Conservation (phyloP, 37 sponge, comb jelly and placozoan genomes). For the Eunapius fragilis region DNA sequence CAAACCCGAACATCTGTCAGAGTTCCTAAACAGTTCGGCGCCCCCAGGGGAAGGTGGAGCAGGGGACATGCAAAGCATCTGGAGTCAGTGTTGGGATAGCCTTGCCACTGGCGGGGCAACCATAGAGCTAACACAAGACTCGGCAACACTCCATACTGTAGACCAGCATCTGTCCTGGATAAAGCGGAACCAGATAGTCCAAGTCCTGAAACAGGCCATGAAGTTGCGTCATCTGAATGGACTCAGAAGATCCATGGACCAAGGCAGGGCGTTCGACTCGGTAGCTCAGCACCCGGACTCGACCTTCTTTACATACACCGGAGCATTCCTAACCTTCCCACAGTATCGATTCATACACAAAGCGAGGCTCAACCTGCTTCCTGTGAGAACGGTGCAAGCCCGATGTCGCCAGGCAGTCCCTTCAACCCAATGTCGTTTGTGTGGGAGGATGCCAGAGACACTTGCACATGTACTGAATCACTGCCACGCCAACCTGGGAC, state of each 20-base stretch:
- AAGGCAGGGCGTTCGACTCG: conserved; percentile 16
- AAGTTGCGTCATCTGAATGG: too few relatives aligned
- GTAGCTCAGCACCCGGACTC: neutral
- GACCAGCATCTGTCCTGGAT: neutral
- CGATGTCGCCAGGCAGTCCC: neutral
- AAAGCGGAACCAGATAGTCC: neutral
- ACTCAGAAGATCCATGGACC: conserved; percentile 1
- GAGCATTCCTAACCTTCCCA: conserved; percentile 16
- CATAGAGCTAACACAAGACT: neutral
- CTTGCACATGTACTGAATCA: conserved; percentile 17
- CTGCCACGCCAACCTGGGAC: neutral
- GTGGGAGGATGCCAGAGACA: neutral
- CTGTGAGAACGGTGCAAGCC: conserved; percentile 10
- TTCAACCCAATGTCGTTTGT: neutral
- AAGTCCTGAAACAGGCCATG: neutral
- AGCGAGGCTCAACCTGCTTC: conserved; percentile 39
- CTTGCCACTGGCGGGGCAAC: neutral
- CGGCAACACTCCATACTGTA: neutral
- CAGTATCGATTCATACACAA: conserved; percentile 27
- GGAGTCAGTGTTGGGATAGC: neutral
- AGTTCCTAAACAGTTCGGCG: neutral
- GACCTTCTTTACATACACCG: conserved; percentile 23
- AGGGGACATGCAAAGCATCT: neutral
- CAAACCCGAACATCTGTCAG: neutral
- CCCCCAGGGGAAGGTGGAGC: neutral